These are phyloP conservation scores for Addax nasomaculatus DNA, from an alignment of 2,113 vertebrate species.

Conservation along the genomic window DNA sequence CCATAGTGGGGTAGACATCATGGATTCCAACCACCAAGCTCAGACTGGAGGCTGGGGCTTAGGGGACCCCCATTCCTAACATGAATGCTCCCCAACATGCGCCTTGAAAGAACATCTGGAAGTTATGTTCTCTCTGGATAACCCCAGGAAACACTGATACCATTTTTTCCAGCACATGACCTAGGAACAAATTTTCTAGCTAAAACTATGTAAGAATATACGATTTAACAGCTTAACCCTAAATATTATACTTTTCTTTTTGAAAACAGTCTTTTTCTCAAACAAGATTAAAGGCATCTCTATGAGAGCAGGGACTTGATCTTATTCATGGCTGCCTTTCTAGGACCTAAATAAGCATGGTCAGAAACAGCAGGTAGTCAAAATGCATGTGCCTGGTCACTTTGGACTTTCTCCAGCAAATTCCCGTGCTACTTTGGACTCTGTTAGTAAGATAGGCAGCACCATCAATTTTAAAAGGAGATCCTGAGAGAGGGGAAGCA, in stretches of 20 bases:
- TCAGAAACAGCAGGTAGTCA: not conserved
- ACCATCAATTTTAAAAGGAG: not conserved
- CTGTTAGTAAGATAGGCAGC: not conserved
- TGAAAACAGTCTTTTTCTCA: not conserved
- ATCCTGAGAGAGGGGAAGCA: not conserved
- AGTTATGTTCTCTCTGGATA: slow-evolving; percentile 17
- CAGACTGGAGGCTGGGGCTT: not conserved
- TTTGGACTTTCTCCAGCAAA: not conserved
- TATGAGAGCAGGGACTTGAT: not conserved
- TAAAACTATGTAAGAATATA: not conserved
- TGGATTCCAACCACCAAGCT: not conserved
- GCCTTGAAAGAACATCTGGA: not conserved
- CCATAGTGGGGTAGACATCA: not conserved
- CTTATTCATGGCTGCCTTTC: not conserved
- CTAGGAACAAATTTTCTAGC: not conserved
- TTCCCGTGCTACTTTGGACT: not conserved
- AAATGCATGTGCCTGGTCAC: not conserved
- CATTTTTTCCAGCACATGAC: not conserved
- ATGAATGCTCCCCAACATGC: not conserved
- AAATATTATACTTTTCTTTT: not conserved
- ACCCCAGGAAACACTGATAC: not conserved
- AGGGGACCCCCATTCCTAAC: not conserved
- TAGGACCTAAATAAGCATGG: not conserved
- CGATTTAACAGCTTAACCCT: not conserved
- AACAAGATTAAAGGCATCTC: not conserved